Base-by-base conservation (phyloP, 2,113 vertebrate genomes). In the Hemiprocne comata region DNA sequence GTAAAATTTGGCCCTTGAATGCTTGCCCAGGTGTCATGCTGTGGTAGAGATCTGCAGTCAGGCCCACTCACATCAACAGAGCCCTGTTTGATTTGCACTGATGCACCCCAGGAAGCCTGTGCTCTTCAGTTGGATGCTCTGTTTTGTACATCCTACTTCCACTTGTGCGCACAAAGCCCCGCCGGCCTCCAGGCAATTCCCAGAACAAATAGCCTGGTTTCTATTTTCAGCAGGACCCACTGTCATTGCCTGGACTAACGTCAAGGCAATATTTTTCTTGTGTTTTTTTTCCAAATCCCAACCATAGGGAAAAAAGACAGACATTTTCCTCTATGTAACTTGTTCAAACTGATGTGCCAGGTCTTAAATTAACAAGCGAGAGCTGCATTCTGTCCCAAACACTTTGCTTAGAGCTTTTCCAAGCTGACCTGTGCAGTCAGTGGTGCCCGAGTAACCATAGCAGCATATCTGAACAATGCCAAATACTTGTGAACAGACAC, bases 381-480 rank as follows among this genome's bases (percentile, higher is more conserved):
- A 86, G 65, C 42, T 55, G 33, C 60, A 38, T 82, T 90, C 55
- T 54, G 65, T 73, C 92, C 92, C 94, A 91, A 95, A 95, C 81
- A 92, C 85, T 96, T 95, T 46, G 69, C 85, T 90, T 88, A 81
- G 93, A 93, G 94, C 95, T 87, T 84, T 80, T 93, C 89, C 87
- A 78, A 42, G 73, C 70, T 96, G 95, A 95, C 96, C 95, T 81
- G 78, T 58, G 29, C 77, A 65, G 85, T 88, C 72, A 89, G 70
- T 9, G 77, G 91, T 82, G 90, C 74, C 86, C 55, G 92, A 94
- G 96, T 97, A 96, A 97, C 97, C 96, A 98, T 96, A 90, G 97
- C 95, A 98, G 97, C 97, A 7, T 5, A 48, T 82, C 6, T 58
- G 67, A 97, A 91, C 62, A 91, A 90, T 33, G 73, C 85, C 95